Percentiles rank a stretch among this genome's conserved stretches.
These are phyloP conservation scores for Denticeps clupeoides DNA, from an alignment of 2,797 vertebrate genomes.

Conservation along the genomic window DNA sequence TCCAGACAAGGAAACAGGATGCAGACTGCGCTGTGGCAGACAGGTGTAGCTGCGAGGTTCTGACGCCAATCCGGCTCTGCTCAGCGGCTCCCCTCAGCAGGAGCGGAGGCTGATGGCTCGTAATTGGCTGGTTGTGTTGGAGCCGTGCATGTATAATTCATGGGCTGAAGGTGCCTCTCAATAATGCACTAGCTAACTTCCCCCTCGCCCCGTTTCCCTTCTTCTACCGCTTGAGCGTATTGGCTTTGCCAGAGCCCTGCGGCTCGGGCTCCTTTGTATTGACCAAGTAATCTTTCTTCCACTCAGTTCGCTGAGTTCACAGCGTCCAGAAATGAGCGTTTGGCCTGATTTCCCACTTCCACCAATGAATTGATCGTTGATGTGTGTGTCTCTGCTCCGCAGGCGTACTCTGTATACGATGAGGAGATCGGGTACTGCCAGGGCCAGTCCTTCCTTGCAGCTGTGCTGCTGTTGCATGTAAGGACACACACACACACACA, in stretches of 20 bases:
- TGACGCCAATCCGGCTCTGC: too few relatives aligned
- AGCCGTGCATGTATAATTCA: not conserved
- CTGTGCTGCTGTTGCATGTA: slow-evolving; percentile 92
- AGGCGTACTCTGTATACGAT: slow-evolving; percentile 99
- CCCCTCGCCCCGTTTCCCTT: slow-evolving; percentile 4
- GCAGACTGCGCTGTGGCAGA: too few relatives aligned
- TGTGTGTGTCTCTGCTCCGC: slow-evolving; percentile 20
- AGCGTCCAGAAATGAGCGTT: too few relatives aligned
- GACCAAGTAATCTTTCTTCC: too few relatives aligned
- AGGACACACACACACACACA: slow-evolving; percentile 45
- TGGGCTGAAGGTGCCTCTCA: slow-evolving; percentile 18
- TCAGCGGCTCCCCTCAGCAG: not conserved
- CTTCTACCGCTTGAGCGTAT: slow-evolving; percentile 1
- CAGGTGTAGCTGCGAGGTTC: too few relatives aligned
- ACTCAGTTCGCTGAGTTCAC: too few relatives aligned
- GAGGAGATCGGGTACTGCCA: slow-evolving; percentile 98
- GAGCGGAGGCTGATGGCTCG: not conserved
- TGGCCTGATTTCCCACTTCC: too few relatives aligned
- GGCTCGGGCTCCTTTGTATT: slow-evolving; percentile 3
- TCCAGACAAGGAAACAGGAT: too few relatives aligned
- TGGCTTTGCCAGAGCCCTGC: not conserved
- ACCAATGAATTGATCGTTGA: not conserved
- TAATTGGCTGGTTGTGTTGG: not conserved
- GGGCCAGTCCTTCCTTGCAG: slow-evolving; percentile 94
- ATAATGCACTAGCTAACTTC: slow-evolving; percentile 25